These are phyloP conservation scores for Poecilia wingei DNA, from an alignment of 2,797 vertebrate species.

Conservation along the genomic window DNA sequence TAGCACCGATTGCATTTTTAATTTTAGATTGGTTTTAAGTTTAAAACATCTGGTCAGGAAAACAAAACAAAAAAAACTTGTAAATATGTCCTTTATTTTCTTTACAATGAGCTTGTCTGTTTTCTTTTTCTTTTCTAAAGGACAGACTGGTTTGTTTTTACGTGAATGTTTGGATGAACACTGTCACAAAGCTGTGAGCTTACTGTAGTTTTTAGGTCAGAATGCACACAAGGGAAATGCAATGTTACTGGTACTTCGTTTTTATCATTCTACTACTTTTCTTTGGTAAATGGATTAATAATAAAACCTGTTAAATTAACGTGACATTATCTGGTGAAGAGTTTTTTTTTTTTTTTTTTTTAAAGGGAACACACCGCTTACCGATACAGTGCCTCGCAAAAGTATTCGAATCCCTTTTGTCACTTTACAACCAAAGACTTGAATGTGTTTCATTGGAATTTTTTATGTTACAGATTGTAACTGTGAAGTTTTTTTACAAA, in stretches of 20 bases:
- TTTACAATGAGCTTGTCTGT: conserved; percentile 40
- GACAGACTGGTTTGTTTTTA: conserved; percentile 41
- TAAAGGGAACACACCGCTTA: not conserved
- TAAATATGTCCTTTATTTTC: conserved; percentile 56
- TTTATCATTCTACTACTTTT: conserved; percentile 68
- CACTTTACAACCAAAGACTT: not conserved
- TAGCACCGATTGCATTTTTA: conserved; percentile 18
- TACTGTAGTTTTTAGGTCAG: conserved; percentile 24
- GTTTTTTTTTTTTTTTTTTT: conserved; percentile 22
- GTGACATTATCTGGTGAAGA: conserved; percentile 29
- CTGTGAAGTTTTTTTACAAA: not conserved
- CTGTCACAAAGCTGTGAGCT: conserved; percentile 29
- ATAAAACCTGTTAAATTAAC: conserved; percentile 75
- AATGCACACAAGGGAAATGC: conserved; percentile 58
- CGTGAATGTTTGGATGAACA: conserved; percentile 55
- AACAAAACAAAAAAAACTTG: conserved; percentile 17
- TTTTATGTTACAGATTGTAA: not conserved
- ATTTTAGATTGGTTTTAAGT: conserved; percentile 27
- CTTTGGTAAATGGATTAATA: conserved; percentile 74
- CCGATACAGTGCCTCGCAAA: not conserved
- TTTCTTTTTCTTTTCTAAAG: conserved; percentile 56
- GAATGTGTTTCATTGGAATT: not conserved
- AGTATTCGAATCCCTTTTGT: not conserved
- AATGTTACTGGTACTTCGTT: conserved; percentile 64
- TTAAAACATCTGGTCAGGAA: conserved; percentile 33